These are phyloP conservation scores for Halisarca cf. caerulea DNA, from an alignment of 37 sponge, comb jelly and placozoan genomes.

Conservation along the genomic window DNA sequence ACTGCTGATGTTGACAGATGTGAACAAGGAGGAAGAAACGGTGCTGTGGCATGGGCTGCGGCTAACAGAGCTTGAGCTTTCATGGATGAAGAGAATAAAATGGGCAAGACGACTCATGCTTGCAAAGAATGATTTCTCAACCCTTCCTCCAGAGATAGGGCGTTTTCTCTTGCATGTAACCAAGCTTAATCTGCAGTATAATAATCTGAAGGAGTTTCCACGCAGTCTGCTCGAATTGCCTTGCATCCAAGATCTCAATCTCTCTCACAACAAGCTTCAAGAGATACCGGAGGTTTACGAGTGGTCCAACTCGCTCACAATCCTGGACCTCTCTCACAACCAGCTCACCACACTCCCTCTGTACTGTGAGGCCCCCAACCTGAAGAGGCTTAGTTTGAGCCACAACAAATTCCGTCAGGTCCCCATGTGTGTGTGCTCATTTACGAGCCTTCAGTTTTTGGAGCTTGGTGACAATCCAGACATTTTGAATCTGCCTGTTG, in stretches of 20 bases:
- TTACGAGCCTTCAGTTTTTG: conserved; percentile 58
- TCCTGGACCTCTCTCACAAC: conserved; percentile 80
- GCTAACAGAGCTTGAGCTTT: conserved; percentile 28
- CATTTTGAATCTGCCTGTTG: conserved; percentile 56
- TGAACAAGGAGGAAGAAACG: conserved; percentile 16
- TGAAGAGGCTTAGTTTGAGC: conserved; percentile 71
- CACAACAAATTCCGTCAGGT: conserved; percentile 73
- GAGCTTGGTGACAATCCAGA: conserved; percentile 74
- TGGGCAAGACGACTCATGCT: conserved; percentile 38
- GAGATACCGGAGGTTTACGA: conserved; percentile 74
- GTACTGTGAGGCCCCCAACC: conserved; percentile 53
- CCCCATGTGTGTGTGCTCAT: conserved; percentile 81
- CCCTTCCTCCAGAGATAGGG: conserved; percentile 50
- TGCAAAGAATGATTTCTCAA: conserved; percentile 42
- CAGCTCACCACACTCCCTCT: conserved; percentile 66
- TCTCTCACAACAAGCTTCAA: conserved; percentile 72
- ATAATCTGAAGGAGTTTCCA: conserved; percentile 75
- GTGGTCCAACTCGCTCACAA: conserved; percentile 73
- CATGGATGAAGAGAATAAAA: conserved; percentile 28
- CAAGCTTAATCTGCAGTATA: conserved; percentile 68
- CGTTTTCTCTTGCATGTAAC: conserved; percentile 15
- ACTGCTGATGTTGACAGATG: conserved; percentile 60
- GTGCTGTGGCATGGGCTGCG: conserved; percentile 60
- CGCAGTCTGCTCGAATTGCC: conserved; percentile 81
- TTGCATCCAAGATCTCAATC: conserved; percentile 69